These are phyloP conservation scores for Pyrrhia umbra DNA, from an alignment of 2,888 invertebrate species.

Conservation along the genomic window DNA sequence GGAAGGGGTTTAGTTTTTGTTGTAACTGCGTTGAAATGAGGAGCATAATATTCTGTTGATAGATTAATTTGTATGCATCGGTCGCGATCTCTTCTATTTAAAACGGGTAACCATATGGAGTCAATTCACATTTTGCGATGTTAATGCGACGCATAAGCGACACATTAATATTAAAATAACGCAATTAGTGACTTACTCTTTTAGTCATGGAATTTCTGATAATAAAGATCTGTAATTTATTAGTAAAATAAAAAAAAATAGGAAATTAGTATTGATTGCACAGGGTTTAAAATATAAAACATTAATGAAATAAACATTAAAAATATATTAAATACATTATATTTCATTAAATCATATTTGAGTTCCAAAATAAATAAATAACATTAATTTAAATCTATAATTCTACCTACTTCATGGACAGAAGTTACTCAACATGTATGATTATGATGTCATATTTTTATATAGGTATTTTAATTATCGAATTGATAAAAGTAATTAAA, in stretches of 20 bases:
- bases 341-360: conserved; percentile 36
- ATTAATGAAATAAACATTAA: no score
- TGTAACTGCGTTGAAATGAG: conserved; percentile 13
- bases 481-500: conserved; percentile 55
- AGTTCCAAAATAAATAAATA: conserved; percentile 45
- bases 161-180: conserved; percentile 20
- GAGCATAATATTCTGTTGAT: conserved; percentile 27
- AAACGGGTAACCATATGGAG: background rate
- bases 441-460: conserved; percentile 25
- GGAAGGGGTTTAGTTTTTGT: conserved; percentile 31
- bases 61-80: conserved; percentile 36
- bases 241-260: no score
- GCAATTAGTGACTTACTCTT: conserved; percentile 7
- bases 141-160: conserved; percentile 17
- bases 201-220: conserved; percentile 13
- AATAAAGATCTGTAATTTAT: background rate
- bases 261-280: no score
- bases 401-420: conserved; percentile 33
- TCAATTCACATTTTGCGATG: conserved; percentile 20
- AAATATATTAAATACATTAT: no score
- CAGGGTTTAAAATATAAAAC: no score
- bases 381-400: conserved; percentile 39
- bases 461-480: conserved; percentile 28
- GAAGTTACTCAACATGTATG: conserved; percentile 50
- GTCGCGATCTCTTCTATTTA: conserved; percentile 23